Evolutionary conservation across 2,888 invertebrate genomes (phyloP).

Genomic region (Chaitophorus viminalis): DNA sequence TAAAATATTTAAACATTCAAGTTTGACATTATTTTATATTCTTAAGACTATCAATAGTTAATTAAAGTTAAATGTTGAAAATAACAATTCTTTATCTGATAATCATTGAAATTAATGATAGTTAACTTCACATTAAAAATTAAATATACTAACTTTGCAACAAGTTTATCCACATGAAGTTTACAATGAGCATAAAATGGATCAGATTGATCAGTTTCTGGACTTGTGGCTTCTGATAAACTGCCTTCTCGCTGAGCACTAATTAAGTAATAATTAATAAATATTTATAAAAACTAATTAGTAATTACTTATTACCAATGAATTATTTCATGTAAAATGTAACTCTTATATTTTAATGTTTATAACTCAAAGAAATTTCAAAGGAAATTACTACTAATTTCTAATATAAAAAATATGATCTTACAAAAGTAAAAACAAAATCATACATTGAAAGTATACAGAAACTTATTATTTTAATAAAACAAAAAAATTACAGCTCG

Average conservation of each 20-base stretch:
- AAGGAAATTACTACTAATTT: no score
- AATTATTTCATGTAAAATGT: background rate
- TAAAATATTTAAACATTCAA: background rate
- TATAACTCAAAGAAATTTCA: no score
- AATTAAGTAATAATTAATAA: conserved; percentile 38
- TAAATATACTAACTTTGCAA: conserved; percentile 60
- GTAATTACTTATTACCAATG: background rate
- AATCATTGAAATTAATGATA: background rate
- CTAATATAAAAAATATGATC: no score
- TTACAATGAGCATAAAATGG: conserved; percentile 98
- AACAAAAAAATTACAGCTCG: no score
- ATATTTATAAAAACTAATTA: conserved; percentile 9
- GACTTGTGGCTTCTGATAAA: conserved; percentile 90
- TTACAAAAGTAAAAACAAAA: no score
- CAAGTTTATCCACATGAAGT: conserved; percentile 88
- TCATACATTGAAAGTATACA: no score
- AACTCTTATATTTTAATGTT: background rate
- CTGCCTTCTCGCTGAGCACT: conserved; percentile 94
- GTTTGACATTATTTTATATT: background rate
- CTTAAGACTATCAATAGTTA: background rate
- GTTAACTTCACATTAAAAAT: conserved; percentile 15
- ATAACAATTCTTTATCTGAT: no score
- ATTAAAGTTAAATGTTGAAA: background rate
- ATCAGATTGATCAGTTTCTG: conserved; percentile 91
- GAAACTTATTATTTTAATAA: no score